Evolutionary conservation across 2,113 vertebrate species (phyloP).

Genomic region (Herpetotheres cachinnans): DNA sequence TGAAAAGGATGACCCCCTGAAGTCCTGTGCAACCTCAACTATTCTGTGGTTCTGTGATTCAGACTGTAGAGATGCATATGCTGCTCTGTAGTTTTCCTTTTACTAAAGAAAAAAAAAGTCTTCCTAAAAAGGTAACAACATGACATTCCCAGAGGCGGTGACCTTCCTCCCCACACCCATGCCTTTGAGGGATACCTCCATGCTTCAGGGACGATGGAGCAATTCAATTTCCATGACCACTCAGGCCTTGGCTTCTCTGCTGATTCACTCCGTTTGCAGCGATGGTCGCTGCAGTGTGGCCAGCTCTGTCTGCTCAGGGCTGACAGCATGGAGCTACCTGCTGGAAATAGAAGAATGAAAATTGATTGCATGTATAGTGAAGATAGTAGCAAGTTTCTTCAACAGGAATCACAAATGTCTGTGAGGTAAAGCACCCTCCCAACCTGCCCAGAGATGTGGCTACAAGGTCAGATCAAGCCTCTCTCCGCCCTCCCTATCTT

Average conservation of each 20-base stretch:
- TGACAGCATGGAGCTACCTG: neutral
- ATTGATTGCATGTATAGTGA: neutral
- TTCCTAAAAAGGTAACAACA: neutral
- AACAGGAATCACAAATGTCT: neutral
- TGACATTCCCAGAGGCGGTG: neutral
- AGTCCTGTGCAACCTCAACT: neutral
- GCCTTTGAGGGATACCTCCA: neutral
- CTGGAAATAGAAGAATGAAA: neutral
- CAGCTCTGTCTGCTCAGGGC: neutral
- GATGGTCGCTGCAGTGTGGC: neutral
- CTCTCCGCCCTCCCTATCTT: accelerated
- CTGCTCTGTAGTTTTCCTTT: neutral
- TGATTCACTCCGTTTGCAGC: neutral
- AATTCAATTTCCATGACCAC: neutral
- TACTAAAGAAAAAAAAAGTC: neutral
- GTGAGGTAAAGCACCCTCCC: neutral
- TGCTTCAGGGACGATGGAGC: neutral
- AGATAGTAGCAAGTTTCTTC: neutral
- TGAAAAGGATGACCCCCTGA: neutral
- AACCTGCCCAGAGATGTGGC: neutral
- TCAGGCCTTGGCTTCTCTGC: neutral
- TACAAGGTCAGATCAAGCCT: neutral
- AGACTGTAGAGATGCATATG: neutral
- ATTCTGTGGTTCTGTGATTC: neutral
- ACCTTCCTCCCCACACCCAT: neutral